A percentile compares a stretch with the other conserved stretches of the same genome.
Evolutionary conservation across 2,888 invertebrate genomes (phyloP).

Genomic region (Eremobia ochroleuca): DNA sequence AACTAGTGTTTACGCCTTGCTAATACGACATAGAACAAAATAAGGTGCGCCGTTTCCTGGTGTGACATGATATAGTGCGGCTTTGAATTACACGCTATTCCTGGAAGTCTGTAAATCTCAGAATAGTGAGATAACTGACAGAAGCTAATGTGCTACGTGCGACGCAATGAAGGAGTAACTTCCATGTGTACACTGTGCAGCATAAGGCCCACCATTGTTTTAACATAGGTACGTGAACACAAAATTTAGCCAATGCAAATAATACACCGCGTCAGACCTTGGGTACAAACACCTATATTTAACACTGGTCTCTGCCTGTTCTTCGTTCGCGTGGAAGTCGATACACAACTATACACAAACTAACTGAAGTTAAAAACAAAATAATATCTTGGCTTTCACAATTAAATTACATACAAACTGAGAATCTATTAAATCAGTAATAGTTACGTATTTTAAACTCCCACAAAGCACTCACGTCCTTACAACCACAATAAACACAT

Average conservation of each 20-base stretch:
- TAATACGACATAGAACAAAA: constrained; percentile 51
- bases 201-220: constrained; percentile 5
- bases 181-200: constrained; percentile 1
- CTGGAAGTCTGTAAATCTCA: constrained; percentile 61
- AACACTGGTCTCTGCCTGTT: too few relatives aligned
- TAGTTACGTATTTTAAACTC: too few relatives aligned
- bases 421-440: too few relatives aligned
- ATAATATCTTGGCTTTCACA: too few relatives aligned
- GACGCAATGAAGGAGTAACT: constrained; percentile 14
- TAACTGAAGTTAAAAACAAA: too few relatives aligned
- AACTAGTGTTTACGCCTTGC: constrained; percentile 38
- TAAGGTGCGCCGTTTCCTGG: constrained; percentile 59
- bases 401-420: too few relatives aligned
- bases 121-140: constrained; percentile 56
- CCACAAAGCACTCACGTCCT: too few relatives aligned
- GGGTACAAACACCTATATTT: too few relatives aligned
- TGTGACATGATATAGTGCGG: constrained; percentile 61
- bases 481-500: too few relatives aligned
- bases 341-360: too few relatives aligned
- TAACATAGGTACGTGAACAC: constrained; percentile 5
- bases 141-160: constrained; percentile 53
- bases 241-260: constrained; percentile 34
- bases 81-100: constrained; percentile 69
- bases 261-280: background rate
- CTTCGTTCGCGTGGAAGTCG: too few relatives aligned